Conservation (phyloP, 2,797 vertebrate species). For the Coregonus sp. region DNA sequence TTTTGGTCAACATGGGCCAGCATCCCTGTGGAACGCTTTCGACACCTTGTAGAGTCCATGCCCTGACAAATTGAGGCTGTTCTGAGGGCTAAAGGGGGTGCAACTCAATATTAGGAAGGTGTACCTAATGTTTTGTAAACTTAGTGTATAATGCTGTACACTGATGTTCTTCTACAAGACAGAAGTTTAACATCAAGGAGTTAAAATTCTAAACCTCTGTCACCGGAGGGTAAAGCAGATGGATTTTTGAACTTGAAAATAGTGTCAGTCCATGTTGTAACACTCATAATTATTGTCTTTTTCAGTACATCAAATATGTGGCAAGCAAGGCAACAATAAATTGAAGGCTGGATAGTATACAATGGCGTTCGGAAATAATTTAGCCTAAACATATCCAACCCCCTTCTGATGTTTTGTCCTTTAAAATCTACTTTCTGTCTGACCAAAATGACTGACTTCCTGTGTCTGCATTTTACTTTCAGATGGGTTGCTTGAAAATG, state of each 20-base stretch:
- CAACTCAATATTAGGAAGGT: no score
- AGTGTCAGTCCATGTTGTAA: slow-evolving; percentile 13
- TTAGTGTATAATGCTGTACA: background rate
- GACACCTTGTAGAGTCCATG: no score
- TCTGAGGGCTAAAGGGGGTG: no score
- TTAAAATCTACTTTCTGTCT: background rate
- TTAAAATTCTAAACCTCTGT: slow-evolving; percentile 1
- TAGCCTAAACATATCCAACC: slow-evolving; percentile 28
- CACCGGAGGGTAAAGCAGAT: background rate
- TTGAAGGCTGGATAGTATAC: slow-evolving; percentile 20
- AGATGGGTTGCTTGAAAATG: slow-evolving; percentile 69
- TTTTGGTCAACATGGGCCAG: no score
- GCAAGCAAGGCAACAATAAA: slow-evolving; percentile 1
- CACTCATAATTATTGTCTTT: background rate
- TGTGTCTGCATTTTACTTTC: slow-evolving; percentile 36
- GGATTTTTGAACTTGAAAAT: slow-evolving; percentile 19
- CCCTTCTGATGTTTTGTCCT: background rate
- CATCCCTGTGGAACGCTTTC: no score
- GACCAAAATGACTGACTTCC: slow-evolving; percentile 30
- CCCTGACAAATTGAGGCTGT: no score
- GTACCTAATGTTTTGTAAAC: no score
- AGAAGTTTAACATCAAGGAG: background rate
- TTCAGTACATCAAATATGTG: slow-evolving; percentile 16
- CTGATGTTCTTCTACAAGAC: background rate
- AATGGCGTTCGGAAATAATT: slow-evolving; percentile 5